A percentile compares a stretch with the other conserved stretches of the same genome.
Evolutionary conservation across 2,888 invertebrate genomes (phyloP).

Genomic region (Leptinotarsa juncta): DNA sequence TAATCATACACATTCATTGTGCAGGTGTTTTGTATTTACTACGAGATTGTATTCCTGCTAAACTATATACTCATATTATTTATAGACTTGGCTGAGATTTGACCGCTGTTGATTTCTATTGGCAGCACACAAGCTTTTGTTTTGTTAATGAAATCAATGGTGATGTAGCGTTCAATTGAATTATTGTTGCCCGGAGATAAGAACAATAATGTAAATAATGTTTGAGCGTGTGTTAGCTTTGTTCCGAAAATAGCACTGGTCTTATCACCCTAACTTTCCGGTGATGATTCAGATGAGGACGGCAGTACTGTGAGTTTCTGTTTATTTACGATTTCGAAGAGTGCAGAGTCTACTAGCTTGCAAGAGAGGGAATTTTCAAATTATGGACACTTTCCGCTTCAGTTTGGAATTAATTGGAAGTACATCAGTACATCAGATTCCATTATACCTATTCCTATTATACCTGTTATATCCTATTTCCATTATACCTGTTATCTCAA

Average conservation of each 20-base stretch:
- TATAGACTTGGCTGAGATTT: constrained; percentile 3
- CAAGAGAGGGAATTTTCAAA: not conserved
- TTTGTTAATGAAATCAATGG: not conserved
- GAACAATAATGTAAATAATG: constrained; percentile 1
- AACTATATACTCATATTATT: constrained; percentile 12
- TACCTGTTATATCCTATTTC: too few species aligned
- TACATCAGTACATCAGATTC: too few species aligned
- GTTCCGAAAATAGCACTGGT: constrained; percentile 4
- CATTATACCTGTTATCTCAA: too few species aligned
- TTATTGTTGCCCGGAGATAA: not conserved
- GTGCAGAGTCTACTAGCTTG: not conserved
- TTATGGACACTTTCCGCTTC: too few species aligned
- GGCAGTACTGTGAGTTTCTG: not conserved
- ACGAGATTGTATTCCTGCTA: constrained; percentile 23
- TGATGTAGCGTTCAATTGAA: not conserved
- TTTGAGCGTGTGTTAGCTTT: not conserved
- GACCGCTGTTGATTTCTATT: not conserved
- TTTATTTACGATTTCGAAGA: not conserved
- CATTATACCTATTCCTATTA: too few species aligned
- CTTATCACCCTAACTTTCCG: constrained; percentile 8
- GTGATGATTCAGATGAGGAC: not conserved
- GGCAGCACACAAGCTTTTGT: not conserved
- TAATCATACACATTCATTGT: constrained; percentile 34
- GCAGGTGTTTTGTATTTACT: constrained; percentile 27
- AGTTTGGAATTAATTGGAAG: too few species aligned